These are phyloP conservation scores for Stichopus horrens DNA, from an alignment of 53 echinoderm and acorn worm species.

Conservation along the genomic window DNA sequence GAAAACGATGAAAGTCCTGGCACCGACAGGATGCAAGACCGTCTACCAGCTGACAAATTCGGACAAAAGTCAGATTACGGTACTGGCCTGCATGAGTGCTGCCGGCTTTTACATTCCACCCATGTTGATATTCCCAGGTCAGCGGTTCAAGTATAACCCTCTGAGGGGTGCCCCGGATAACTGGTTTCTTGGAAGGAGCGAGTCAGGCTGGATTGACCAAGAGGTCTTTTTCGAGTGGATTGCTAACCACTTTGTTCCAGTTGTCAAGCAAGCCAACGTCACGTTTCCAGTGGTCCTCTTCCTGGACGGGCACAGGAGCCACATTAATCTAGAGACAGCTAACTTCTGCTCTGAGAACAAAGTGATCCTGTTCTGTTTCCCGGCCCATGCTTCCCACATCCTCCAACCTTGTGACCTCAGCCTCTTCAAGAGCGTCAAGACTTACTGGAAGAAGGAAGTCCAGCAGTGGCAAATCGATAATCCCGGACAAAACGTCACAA, in stretches of 20 bases:
- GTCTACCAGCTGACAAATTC: conserved; percentile 38
- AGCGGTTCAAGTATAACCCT: conserved; percentile 43
- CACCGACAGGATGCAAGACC: not conserved
- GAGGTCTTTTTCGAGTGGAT: conserved; percentile 45
- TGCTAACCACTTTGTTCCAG: conserved; percentile 41
- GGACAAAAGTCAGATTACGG: conserved; percentile 9
- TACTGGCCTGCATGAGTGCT: conserved; percentile 39
- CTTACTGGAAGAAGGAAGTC: conserved; percentile 43
- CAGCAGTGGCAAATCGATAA: conserved; percentile 26
- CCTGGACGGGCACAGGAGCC: conserved; percentile 56
- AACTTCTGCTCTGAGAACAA: conserved; percentile 47
- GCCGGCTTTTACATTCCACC: conserved; percentile 22
- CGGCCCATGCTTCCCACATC: conserved; percentile 56
- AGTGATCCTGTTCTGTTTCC: conserved; percentile 53
- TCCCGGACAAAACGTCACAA: conserved; percentile 51
- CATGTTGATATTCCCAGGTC: conserved; percentile 36
- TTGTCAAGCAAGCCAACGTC: conserved; percentile 2
- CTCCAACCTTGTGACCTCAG: conserved; percentile 64
- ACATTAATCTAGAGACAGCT: conserved; percentile 49
- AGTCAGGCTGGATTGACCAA: conserved; percentile 40
- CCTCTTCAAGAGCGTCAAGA: conserved; percentile 54
- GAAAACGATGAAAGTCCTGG: conserved; percentile 11
- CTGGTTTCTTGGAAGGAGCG: conserved; percentile 42
- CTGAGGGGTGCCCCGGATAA: conserved; percentile 26
- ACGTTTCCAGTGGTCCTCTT: conserved; percentile 53